These are phyloP conservation scores for Sinotaia quadrata DNA, from an alignment of 2,888 invertebrate genomes.

Conservation along the genomic window DNA sequence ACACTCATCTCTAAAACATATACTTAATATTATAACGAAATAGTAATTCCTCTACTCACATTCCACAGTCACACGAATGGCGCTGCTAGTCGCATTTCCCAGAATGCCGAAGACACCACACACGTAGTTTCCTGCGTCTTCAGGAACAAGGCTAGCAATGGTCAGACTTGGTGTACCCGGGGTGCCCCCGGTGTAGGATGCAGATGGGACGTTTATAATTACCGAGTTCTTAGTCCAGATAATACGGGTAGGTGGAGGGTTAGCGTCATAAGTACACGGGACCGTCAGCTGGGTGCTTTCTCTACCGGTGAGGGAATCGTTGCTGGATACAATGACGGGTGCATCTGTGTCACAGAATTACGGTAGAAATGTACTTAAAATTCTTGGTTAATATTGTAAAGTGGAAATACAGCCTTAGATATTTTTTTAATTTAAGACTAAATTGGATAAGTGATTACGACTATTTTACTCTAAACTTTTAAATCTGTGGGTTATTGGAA, in stretches of 20 bases:
- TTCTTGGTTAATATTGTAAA: too few relatives aligned
- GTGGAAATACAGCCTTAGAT: too few relatives aligned
- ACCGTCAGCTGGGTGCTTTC: constrained; percentile 7
- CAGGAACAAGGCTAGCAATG: constrained; percentile 17
- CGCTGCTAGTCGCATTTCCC: constrained; percentile 9
- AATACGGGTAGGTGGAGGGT: constrained; percentile 5
- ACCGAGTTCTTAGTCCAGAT: constrained; percentile 15
- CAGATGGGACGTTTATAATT: constrained; percentile 8
- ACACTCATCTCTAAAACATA: too few relatives aligned
- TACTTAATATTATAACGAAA: too few relatives aligned
- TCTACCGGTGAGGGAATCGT: background rate
- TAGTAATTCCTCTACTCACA: constrained; percentile 6
- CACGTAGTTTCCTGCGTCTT: constrained; percentile 35
- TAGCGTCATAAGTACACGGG: constrained; percentile 19
- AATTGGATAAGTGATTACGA: too few relatives aligned
- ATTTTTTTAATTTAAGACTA: too few relatives aligned
- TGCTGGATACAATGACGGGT: background rate
- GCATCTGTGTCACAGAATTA: background rate
- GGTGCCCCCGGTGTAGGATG: constrained; percentile 30
- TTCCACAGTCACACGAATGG: background rate
- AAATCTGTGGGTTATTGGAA: too few relatives aligned
- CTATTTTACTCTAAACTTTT: too few relatives aligned
- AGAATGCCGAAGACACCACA: constrained; percentile 32
- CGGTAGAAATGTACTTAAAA: too few relatives aligned
- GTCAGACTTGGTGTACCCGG: constrained; percentile 30